phyloP scores from a whole-genome alignment of 2,113 vertebrate genomes.

The Clarias batrachus region DNA sequence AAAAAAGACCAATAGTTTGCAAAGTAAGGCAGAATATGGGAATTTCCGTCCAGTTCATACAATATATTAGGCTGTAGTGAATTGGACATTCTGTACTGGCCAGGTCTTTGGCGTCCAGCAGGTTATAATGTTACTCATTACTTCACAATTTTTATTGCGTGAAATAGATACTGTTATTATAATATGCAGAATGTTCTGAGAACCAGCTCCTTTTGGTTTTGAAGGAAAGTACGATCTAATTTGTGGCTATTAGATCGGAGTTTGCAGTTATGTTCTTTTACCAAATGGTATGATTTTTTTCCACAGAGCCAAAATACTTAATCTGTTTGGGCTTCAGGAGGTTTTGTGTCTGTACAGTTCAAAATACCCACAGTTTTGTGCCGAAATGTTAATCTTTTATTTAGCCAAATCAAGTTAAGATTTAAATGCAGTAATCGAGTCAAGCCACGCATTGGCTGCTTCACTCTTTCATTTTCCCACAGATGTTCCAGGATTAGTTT shows the following conservation, averaged over 20 bases:
- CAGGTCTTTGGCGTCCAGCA: slow-evolving; percentile 27
- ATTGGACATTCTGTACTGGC: slow-evolving; percentile 16
- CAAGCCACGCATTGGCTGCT: slow-evolving; percentile 1
- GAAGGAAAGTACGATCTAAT: slow-evolving; percentile 37
- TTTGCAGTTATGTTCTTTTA: slow-evolving; percentile 13
- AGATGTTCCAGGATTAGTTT: slow-evolving; percentile 23
- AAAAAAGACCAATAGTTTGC: slow-evolving; percentile 8
- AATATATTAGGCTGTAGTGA: slow-evolving; percentile 32
- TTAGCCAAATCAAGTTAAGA: background rate
- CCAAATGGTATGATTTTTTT: background rate
- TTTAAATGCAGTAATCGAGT: slow-evolving; percentile 7
- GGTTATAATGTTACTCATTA: slow-evolving; percentile 49
- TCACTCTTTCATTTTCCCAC: background rate
- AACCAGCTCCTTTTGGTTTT: slow-evolving; percentile 19
- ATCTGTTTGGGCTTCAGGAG: background rate
- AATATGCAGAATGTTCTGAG: slow-evolving; percentile 8
- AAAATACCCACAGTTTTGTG: background rate
- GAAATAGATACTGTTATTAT: slow-evolving; percentile 26
- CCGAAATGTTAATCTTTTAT: slow-evolving; percentile 7
- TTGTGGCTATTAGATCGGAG: slow-evolving; percentile 1
- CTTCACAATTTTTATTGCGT: slow-evolving; percentile 32
- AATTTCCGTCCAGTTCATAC: slow-evolving; percentile 37
- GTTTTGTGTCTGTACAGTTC: background rate
- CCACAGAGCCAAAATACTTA: background rate
- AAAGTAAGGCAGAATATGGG: slow-evolving; percentile 45